Evolutionary conservation across 2,888 invertebrate genomes (phyloP).

Genomic region (Epistrophe eligans): DNA sequence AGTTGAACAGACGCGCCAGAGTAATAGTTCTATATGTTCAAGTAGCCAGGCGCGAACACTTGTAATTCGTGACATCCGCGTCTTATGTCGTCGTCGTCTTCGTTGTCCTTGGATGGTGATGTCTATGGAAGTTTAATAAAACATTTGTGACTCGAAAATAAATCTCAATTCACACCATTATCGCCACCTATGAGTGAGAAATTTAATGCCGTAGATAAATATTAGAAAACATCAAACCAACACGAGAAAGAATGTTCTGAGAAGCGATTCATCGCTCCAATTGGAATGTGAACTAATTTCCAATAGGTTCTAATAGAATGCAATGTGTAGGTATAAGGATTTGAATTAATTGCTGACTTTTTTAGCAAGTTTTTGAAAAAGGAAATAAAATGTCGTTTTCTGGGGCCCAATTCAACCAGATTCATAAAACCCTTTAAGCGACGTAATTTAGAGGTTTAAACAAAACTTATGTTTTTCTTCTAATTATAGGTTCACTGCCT

Average conservation of each 20-base stretch:
- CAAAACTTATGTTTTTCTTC: conserved; percentile 46
- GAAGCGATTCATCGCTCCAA: background rate
- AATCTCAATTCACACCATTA: conserved; percentile 64
- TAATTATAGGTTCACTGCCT: conserved; percentile 61
- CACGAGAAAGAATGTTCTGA: background rate
- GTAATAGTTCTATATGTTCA: conserved; percentile 57
- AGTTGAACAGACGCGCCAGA: conserved; percentile 46
- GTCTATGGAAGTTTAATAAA: conserved; percentile 36
- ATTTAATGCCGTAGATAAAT: conserved; percentile 33
- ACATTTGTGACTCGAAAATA: conserved; percentile 44
- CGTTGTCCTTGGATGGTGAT: conserved; percentile 11
- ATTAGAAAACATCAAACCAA: background rate
- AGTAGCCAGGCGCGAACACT: conserved; percentile 28
- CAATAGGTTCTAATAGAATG: background rate
- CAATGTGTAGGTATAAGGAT: background rate
- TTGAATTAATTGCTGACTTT: background rate
- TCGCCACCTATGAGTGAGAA: conserved; percentile 50
- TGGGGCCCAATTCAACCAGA: background rate
- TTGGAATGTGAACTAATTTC: conserved; percentile 36
- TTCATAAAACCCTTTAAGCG: conserved; percentile 33
- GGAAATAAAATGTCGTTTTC: background rate
- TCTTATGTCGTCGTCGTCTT: background rate
- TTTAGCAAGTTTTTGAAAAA: too few relatives aligned
- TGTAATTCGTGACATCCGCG: conserved; percentile 35
- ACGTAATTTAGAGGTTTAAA: conserved; percentile 48